phyloP scores from a whole-genome alignment of 2,113 vertebrate species.

The Scomber colias region DNA sequence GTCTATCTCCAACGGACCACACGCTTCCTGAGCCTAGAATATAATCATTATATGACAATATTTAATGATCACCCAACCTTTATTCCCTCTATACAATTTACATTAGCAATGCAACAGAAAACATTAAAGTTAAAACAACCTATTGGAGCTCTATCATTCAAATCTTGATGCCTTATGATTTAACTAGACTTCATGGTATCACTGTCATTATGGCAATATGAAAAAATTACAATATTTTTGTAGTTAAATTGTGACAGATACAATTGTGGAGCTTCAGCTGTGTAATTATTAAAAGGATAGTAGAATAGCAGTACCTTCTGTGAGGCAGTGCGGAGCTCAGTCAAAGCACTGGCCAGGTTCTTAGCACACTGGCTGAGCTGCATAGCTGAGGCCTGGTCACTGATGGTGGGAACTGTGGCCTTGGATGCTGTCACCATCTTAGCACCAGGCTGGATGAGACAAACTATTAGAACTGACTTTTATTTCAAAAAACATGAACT shows the following conservation, averaged over 20 bases:
- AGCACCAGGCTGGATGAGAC: constrained; percentile 88
- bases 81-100: too few species aligned
- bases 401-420: constrained; percentile 93
- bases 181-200: too few species aligned
- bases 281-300: background rate
- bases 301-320: constrained; percentile 89
- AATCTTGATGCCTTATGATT: too few species aligned
- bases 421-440: constrained; percentile 98
- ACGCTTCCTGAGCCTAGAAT: constrained; percentile 94
- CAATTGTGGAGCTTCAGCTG: background rate
- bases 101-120: too few species aligned
- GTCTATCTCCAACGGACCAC: constrained; percentile 96
- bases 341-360: constrained; percentile 92
- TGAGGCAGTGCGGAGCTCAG: constrained; percentile 93
- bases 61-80: too few species aligned
- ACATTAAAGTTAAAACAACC: too few species aligned
- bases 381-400: constrained; percentile 96
- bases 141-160: too few species aligned
- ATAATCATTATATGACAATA: too few species aligned
- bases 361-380: constrained; percentile 98
- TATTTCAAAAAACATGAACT: background rate
- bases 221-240: too few species aligned
- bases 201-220: too few species aligned
- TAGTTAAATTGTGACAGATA: too few species aligned
- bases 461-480: background rate